These are phyloP conservation scores for Adela reaumurella DNA, from an alignment of 2,888 invertebrate genomes.

Conservation along the genomic window DNA sequence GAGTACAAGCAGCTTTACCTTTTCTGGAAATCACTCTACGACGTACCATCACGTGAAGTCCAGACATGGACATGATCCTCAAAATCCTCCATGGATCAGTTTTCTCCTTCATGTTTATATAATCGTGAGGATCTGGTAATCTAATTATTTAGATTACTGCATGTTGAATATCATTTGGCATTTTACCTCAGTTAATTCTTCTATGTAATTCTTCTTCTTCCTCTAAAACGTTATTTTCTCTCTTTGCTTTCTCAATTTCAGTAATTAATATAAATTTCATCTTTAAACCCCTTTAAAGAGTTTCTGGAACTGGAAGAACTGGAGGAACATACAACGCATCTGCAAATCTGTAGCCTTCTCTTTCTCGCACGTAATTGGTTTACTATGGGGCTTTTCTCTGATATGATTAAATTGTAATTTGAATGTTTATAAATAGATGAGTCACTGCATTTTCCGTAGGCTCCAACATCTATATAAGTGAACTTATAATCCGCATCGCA, in stretches of 20 bases:
- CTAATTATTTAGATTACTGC: too few relatives aligned
- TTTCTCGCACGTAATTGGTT: slow-evolving; percentile 7
- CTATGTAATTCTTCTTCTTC: too few relatives aligned
- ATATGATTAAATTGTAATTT: slow-evolving; percentile 10
- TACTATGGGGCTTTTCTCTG: slow-evolving; percentile 9
- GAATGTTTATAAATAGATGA: slow-evolving; percentile 12
- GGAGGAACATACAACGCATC: slow-evolving; percentile 5
- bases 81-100: too few relatives aligned
- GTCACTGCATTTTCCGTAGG: slow-evolving; percentile 14
- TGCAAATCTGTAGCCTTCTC: slow-evolving; percentile 6
- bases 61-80: background rate
- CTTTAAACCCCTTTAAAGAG: too few relatives aligned
- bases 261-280: too few relatives aligned
- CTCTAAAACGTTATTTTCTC: too few relatives aligned
- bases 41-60: background rate
- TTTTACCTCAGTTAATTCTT: too few relatives aligned
- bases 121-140: too few relatives aligned
- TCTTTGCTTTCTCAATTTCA: too few relatives aligned
- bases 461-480: slow-evolving; percentile 15
- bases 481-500: slow-evolving; percentile 18
- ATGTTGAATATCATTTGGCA: too few relatives aligned
- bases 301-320: too few relatives aligned
- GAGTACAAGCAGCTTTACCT: background rate
- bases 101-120: too few relatives aligned
- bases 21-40: background rate